Evolutionary conservation across 64 coral and sea anemone species (phyloP), one percentile per base, ranked within the genome.

Genomic region (Hydrozoanthus tunicans): DNA sequence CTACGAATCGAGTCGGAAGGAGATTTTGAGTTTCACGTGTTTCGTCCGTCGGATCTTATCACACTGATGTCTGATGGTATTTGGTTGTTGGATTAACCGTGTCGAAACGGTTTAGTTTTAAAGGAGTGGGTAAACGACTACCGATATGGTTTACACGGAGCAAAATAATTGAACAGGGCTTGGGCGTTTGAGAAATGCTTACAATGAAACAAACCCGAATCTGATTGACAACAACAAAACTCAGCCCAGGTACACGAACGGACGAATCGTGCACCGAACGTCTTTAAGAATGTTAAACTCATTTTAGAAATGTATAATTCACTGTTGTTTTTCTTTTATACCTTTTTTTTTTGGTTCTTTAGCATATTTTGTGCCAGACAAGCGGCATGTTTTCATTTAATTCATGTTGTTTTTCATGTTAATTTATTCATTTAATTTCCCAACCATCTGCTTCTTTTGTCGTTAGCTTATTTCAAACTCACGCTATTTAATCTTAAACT

Each of bases 391-490:
- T 73, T 7, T 88, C 69, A 15, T 88, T 88, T 32, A 43, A 6
- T 88, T 74, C 69, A 43, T 14, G 5, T 58, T 88, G 26, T 69
- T 75, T 75, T 73, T 70, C 70, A 88, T 88, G 84, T n/a, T 59
- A 88, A 88, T 88, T 75, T 88, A 88, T 88, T 73, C 67, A 88
- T 13, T 62, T 81, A 73, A 73, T 25, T 73, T 59, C 12, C 13
- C 4, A 74, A 56, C 53, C 69, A 86, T 86, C 83, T 88, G 84
- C 70, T 86, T 73, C 69, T 61, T 72, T 88, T 88, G 84, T 86
- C 73, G 67, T 88, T 12, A 32, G 52, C 58, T 59, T 74, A 88
- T 88, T 9, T 51, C 20, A 43, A 51, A 10, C 69, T 88, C 84
- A 88, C 84, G 84, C 54, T 12, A 74, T 88, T 88, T 86, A 12